phyloP scores from a whole-genome alignment of 2,113 vertebrate species.

The Gallinago paraguaiae region DNA sequence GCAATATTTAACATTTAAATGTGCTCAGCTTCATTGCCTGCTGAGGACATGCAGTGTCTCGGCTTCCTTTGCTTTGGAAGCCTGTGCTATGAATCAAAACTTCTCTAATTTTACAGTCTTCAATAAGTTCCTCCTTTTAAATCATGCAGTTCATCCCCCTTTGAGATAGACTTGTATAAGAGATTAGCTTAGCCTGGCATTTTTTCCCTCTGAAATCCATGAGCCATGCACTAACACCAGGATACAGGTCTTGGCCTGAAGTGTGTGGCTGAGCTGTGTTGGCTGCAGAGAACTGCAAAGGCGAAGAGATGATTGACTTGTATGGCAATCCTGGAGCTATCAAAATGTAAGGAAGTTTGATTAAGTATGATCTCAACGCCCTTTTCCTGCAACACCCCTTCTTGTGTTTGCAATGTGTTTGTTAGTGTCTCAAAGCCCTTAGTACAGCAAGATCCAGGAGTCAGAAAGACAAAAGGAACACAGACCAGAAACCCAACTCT shows the following conservation, averaged over 20 bases:
- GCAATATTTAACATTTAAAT: not conserved
- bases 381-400: conserved; percentile 61
- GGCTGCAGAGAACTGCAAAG: not conserved
- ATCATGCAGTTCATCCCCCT: not conserved
- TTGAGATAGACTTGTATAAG: not conserved
- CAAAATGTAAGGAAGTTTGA: conserved; percentile 64
- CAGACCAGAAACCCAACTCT: not conserved
- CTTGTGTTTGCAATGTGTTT: conserved; percentile 41
- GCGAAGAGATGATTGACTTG: not conserved
- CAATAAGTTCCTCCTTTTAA: not conserved
- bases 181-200: not conserved
- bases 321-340: not conserved
- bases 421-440: conserved; percentile 35
- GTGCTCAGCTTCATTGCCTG: not conserved
- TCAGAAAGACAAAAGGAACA: conserved; percentile 28
- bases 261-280: not conserved
- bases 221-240: not conserved
- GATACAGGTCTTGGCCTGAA: not conserved
- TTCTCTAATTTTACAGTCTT: not conserved
- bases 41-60: not conserved
- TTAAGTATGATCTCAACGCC: conserved; percentile 46
- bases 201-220: not conserved
- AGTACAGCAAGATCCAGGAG: conserved; percentile 46
- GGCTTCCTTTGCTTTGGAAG: not conserved
- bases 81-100: not conserved